Evolutionary conservation across 2,113 vertebrate genomes (phyloP).

Genomic region (Pelecanus crispus): DNA sequence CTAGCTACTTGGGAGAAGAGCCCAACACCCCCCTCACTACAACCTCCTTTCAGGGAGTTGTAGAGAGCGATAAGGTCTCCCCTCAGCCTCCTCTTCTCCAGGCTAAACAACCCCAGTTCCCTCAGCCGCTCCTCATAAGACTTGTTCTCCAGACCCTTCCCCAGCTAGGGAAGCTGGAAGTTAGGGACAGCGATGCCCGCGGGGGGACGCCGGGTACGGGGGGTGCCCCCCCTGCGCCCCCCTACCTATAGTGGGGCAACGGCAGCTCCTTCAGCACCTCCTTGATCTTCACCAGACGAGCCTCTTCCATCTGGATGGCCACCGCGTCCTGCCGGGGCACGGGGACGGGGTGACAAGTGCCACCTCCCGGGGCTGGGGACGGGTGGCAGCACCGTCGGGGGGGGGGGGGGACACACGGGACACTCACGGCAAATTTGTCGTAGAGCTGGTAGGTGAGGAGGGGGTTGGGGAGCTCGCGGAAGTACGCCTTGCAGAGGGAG

Average conservation of each 20-base stretch:
- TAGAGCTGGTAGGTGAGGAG: slow-evolving; percentile 95
- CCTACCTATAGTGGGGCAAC: slow-evolving; percentile 79
- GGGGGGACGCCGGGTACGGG: fast-evolving
- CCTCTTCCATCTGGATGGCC: slow-evolving; percentile 85
- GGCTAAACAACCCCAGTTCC: too few species aligned
- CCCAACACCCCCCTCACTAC: too few species aligned
- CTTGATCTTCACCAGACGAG: slow-evolving; percentile 85
- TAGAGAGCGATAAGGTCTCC: too few species aligned
- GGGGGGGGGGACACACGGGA: too few species aligned
- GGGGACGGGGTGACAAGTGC: neutral
- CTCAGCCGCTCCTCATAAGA: too few species aligned
- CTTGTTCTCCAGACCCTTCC: too few species aligned
- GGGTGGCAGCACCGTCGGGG: fast-evolving
- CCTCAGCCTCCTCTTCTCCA: too few species aligned
- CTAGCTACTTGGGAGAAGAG: too few species aligned
- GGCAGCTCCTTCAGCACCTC: slow-evolving; percentile 90
- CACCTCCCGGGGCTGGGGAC: neutral
- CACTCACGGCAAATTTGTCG: slow-evolving; percentile 91
- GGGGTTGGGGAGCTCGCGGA: slow-evolving; percentile 92
- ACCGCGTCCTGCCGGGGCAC: slow-evolving; percentile 81
- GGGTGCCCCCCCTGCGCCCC: fast-evolving
- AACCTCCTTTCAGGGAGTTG: too few species aligned
- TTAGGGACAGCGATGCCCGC: fast-evolving
- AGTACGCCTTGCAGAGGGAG: slow-evolving; percentile 93
- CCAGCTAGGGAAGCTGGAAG: too few species aligned